phyloP scores from a whole-genome alignment of 1,140 invertebrate genomes.

The Coelopa frigida region DNA sequence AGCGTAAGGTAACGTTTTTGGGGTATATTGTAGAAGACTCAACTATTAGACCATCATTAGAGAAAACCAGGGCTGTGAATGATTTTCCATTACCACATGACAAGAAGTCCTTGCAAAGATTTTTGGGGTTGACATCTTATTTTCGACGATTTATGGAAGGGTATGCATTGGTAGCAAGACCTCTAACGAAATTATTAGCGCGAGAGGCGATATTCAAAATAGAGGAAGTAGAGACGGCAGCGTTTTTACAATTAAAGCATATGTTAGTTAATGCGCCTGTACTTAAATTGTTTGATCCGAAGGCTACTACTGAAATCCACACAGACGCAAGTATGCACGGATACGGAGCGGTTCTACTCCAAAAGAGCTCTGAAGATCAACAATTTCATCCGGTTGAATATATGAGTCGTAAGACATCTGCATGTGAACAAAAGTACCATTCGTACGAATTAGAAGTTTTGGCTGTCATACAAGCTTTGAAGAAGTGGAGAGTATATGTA shows the following conservation, averaged over 20 bases:
- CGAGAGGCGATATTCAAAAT: constrained; percentile 5
- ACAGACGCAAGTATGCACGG: constrained; percentile 29
- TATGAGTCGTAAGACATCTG: constrained; percentile 28
- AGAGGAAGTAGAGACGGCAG: constrained; percentile 6
- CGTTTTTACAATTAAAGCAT: constrained; percentile 16
- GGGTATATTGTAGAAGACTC: constrained; percentile 20
- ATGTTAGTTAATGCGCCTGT: constrained; percentile 15
- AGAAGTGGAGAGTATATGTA: constrained; percentile 40
- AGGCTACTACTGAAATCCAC: constrained; percentile 17
- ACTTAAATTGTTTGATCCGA: constrained; percentile 16
- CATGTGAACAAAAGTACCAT: constrained; percentile 24
- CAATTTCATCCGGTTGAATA: constrained; percentile 29
- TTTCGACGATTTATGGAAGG: constrained; percentile 19
- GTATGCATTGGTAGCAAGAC: constrained; percentile 11
- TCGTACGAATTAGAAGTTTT: constrained; percentile 29
- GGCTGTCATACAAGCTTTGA: constrained; percentile 22
- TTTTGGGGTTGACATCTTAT: constrained; percentile 11
- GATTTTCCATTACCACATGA: not conserved
- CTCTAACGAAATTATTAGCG: constrained; percentile 1
- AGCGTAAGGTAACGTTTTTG: constrained; percentile 21
- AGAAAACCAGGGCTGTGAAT: constrained; percentile 13
- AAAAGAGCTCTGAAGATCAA: constrained; percentile 17
- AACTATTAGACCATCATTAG: constrained; percentile 16
- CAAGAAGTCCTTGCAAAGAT: not conserved
- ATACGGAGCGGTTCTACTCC: constrained; percentile 30